Conservation (phyloP, 2,113 vertebrate species). For the Nyctibius bracteatus region DNA sequence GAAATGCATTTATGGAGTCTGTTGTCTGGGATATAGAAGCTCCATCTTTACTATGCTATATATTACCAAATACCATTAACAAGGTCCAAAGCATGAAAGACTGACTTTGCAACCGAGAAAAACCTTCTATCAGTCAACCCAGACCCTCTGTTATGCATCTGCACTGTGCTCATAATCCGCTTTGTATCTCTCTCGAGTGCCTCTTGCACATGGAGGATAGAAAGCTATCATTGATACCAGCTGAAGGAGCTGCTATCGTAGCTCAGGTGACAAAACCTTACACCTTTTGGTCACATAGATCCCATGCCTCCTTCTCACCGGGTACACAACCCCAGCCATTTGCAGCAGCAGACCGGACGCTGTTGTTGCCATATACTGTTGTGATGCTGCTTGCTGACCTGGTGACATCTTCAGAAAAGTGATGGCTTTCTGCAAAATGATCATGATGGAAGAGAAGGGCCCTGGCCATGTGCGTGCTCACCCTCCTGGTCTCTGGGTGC, state of each 20-base stretch:
- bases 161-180: neutral
- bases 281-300: neutral
- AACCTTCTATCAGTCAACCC: neutral
- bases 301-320: neutral
- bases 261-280: neutral
- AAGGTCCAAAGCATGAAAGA: neutral
- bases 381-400: neutral
- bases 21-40: slow-evolving; percentile 38
- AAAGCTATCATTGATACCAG: neutral
- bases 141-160: neutral
- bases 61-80: neutral
- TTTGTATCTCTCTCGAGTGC: neutral
- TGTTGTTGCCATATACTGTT: neutral
- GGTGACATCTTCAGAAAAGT: neutral
- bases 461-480: accelerated
- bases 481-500: neutral
- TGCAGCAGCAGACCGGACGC: neutral
- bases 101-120: neutral
- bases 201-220: neutral
- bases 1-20: slow-evolving; percentile 56
- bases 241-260: neutral
- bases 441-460: neutral
- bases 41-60: neutral
- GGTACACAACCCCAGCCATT: neutral
- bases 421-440: neutral